phyloP scores from a whole-genome alignment of 2,888 invertebrate species.

The Coelinius sp. region DNA sequence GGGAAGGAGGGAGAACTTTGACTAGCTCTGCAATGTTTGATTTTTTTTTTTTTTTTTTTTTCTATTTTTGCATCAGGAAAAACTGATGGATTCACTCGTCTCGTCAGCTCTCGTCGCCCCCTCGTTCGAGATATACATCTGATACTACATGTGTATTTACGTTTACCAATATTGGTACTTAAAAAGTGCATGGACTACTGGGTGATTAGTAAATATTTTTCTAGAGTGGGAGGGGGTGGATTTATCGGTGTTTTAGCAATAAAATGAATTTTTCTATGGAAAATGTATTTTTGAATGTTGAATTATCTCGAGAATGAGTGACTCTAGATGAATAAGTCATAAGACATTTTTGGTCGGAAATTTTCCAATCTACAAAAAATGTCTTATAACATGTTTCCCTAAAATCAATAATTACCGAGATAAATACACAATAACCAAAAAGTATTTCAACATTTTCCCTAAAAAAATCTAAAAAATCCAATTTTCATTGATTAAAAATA shows the following conservation, averaged over 20 bases:
- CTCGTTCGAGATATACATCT: constrained; percentile 17
- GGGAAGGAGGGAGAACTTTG: not conserved
- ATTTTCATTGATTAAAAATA: too few relatives aligned
- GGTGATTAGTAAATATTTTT: not conserved
- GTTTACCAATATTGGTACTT: constrained; percentile 1
- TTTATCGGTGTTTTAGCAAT: constrained; percentile 46
- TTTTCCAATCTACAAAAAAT: too few relatives aligned
- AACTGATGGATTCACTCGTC: constrained; percentile 23
- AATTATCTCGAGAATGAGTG: too few relatives aligned
- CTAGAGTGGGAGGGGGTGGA: not conserved
- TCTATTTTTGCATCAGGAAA: constrained; percentile 8
- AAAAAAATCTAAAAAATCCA: too few relatives aligned
- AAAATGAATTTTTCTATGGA: too few relatives aligned
- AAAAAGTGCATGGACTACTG: constrained; percentile 1
- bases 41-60: constrained; percentile 19
- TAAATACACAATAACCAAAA: too few relatives aligned
- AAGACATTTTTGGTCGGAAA: too few relatives aligned
- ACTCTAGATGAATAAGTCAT: too few relatives aligned
- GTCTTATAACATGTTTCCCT: too few relatives aligned
- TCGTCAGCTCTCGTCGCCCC: not conserved
- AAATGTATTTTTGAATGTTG: too few relatives aligned
- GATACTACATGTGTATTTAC: not conserved
- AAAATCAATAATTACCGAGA: too few relatives aligned
- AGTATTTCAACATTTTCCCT: too few relatives aligned
- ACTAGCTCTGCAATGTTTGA: not conserved